Percentiles rank a stretch among this genome's conserved stretches.
phyloP scores from a whole-genome alignment of 2,797 vertebrate species.

The Lemur catta region DNA sequence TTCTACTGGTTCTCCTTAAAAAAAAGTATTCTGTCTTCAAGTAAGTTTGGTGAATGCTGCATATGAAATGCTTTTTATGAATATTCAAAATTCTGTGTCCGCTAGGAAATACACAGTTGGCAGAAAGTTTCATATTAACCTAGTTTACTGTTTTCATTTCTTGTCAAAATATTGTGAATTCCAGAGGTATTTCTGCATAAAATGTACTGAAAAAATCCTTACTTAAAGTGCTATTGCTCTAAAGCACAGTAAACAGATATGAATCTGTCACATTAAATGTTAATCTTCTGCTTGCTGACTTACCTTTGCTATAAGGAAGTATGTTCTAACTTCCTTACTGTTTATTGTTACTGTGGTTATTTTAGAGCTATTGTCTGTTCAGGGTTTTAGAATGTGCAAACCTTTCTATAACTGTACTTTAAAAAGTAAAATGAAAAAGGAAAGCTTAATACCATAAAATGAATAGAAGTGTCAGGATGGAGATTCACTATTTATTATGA shows the following conservation, averaged over 20 bases:
- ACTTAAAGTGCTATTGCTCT: not conserved
- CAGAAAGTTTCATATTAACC: not conserved
- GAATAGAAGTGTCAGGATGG: constrained; percentile 65
- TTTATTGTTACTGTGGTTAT: constrained; percentile 23
- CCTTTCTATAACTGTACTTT: constrained; percentile 51
- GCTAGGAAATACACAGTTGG: not conserved
- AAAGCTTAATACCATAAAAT: constrained; percentile 49
- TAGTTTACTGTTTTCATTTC: constrained; percentile 34
- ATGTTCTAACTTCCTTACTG: not conserved
- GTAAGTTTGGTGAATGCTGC: not conserved
- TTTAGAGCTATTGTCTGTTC: constrained; percentile 57
- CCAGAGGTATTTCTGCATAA: not conserved
- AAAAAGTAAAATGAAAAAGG: constrained; percentile 62
- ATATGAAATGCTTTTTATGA: not conserved
- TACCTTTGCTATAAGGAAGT: not conserved
- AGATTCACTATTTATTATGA: constrained; percentile 62
- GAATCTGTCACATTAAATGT: constrained; percentile 50
- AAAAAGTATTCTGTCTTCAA: not conserved
- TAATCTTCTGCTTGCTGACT: constrained; percentile 28
- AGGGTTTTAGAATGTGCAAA: constrained; percentile 51
- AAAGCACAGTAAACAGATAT: not conserved
- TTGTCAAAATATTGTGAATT: constrained; percentile 32
- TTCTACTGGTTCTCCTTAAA: not conserved
- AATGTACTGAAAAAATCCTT: not conserved
- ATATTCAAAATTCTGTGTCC: not conserved